These are phyloP conservation scores for Delichon dasypus DNA, from an alignment of 2,797 vertebrate genomes.

Conservation along the genomic window DNA sequence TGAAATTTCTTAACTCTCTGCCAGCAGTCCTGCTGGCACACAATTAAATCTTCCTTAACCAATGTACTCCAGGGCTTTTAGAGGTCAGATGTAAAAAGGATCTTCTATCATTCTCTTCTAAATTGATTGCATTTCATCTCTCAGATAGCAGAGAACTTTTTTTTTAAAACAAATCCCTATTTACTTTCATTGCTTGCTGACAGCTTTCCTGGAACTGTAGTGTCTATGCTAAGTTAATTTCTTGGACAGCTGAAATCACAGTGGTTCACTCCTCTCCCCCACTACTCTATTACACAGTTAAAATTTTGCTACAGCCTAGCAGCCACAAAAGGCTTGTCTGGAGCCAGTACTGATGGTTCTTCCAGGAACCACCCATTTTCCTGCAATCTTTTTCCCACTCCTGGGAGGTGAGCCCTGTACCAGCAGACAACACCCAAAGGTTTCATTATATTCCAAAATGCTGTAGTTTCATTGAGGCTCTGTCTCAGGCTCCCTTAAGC, in stretches of 20 bases:
- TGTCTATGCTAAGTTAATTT: background rate
- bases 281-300: background rate
- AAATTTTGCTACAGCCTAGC: background rate
- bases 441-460: background rate
- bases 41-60: constrained; percentile 1
- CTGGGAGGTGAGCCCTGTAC: background rate
- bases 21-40: background rate
- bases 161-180: background rate
- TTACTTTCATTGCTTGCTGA: constrained; percentile 29
- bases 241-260: background rate
- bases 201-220: constrained; percentile 31
- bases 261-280: background rate
- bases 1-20: background rate
- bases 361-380: background rate
- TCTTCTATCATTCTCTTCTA: constrained; percentile 6
- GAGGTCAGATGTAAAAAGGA: constrained; percentile 25
- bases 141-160: background rate
- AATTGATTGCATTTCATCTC: background rate
- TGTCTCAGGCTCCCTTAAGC: background rate
- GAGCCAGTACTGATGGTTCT: background rate
- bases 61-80: constrained; percentile 5
- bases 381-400: background rate
- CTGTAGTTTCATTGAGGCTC: background rate
- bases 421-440: background rate
- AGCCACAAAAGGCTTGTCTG: background rate